Base-by-base conservation (phyloP, 2,888 invertebrate genomes). In the Sphaerophoria rueppellii region DNA sequence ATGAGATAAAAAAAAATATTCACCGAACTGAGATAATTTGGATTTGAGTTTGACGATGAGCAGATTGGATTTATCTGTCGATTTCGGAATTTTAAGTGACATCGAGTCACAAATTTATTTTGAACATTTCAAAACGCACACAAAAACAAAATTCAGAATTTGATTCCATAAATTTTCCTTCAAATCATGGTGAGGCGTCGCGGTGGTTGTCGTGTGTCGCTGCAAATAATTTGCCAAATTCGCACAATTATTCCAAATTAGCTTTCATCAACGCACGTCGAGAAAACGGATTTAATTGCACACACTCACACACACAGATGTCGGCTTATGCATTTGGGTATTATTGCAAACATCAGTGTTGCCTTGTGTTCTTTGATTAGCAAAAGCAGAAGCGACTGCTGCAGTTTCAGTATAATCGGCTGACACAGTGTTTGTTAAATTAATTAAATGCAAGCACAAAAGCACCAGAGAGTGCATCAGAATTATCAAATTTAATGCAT, bases 391-490 rank as follows among this genome's bases (percentile, higher is more conserved):
- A 43, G 4, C 0, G 12, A 12, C 6, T 11, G 43, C 50, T 3
- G 14, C 16, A 48, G 57, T 9, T 35, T 35, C 37, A 35, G 50
- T 6, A 57, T 80, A 74, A 80, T 80, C 63, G 70, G 69, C 57
- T 43, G 57, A 24, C 55, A 35, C 34, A 46, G 61, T 46, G 24
- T 70, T 34, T 70, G 63, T 74, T 50, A 34, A 74, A 74, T 74
- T 80, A 80, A 80, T 80, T 80, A 74, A 74, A 63, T 54, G 55
- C 61, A 69, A 63, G 50, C 48, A 69, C 24, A 24, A 24, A 24
- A 24, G 24, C 24, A 2, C 24, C 24, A 16, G 11, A 7, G 74
- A 48, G 55, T 55, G 69, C 61, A 57, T 16, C 69, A 46, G 48
- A 34, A 48, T 63, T 57, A 77, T 57, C 35, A 24, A 50, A 69